These are phyloP conservation scores for Cheilosia vulpina DNA, from an alignment of 2,888 invertebrate species.

Conservation along the genomic window DNA sequence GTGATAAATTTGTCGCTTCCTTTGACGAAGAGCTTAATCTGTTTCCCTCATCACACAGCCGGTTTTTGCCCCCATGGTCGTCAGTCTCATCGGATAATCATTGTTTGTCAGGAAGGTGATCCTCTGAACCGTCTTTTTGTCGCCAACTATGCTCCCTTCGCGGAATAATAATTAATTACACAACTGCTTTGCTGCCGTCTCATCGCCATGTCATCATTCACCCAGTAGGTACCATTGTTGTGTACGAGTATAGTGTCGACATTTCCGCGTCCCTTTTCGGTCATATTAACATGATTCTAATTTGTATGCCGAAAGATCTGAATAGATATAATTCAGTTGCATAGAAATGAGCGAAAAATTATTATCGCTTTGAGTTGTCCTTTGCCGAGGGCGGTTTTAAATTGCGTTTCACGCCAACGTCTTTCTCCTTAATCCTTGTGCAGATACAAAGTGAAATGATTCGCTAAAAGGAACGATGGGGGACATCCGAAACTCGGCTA, in stretches of 20 bases:
- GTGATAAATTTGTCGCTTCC: constrained; percentile 30
- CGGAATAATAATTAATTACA: constrained; percentile 35
- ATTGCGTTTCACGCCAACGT: neutral
- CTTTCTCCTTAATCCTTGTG: constrained; percentile 11
- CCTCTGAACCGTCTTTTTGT: constrained; percentile 24
- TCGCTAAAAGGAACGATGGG: neutral
- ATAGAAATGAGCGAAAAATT: constrained; percentile 8
- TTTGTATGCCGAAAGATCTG: neutral
- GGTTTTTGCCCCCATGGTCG: neutral
- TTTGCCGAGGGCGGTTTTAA: constrained; percentile 2
- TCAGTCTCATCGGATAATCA: constrained; percentile 28
- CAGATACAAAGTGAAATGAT: constrained; percentile 5
- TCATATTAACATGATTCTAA: constrained; percentile 9
- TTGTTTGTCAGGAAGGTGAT: constrained; percentile 30
- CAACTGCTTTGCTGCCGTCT: constrained; percentile 8
- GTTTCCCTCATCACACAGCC: neutral
- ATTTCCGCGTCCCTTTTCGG: constrained; percentile 6
- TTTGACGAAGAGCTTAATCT: constrained; percentile 4
- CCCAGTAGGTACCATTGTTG: neutral
- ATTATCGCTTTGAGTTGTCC: neutral
- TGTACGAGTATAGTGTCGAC: neutral
- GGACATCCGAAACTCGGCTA: neutral
- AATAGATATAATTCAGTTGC: neutral
- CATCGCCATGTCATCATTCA: neutral
- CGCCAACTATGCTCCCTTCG: constrained; percentile 10